phyloP scores from a whole-genome alignment of 1,140 invertebrate genomes.

The Teleogryllus occipitalis region DNA sequence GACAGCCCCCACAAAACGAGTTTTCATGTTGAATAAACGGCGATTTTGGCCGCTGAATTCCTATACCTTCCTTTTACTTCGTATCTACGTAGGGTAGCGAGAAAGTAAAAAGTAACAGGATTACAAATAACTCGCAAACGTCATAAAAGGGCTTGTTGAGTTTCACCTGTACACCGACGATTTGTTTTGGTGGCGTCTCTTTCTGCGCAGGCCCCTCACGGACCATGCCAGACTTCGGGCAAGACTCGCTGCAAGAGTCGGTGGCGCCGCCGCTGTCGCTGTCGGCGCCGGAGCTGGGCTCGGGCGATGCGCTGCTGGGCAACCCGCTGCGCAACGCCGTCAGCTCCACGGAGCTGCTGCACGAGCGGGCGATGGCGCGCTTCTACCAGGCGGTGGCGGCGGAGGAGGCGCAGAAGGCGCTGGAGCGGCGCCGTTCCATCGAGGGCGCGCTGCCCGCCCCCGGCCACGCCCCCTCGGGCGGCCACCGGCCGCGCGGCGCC shows the following conservation, averaged over 20 bases:
- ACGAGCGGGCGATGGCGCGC: conserved; percentile 67
- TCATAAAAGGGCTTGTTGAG: no score
- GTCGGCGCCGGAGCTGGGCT: conserved; percentile 64
- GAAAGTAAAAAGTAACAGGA: no score
- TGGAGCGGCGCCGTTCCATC: conserved; percentile 10
- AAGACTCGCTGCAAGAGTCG: conserved; percentile 60
- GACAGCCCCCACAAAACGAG: no score
- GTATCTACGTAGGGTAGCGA: no score
- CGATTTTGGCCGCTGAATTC: no score
- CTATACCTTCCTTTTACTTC: no score
- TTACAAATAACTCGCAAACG: no score
- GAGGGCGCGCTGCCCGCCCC: conserved; percentile 27
- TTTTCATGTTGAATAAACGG: no score
- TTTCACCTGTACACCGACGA: no score
- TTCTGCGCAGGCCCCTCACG: conserved; percentile 24
- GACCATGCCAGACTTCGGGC: conserved; percentile 67
- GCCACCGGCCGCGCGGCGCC: conserved; percentile 20
- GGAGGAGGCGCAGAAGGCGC: conserved; percentile 53
- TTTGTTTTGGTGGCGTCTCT: no score
- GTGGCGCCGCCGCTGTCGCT: conserved; percentile 67
- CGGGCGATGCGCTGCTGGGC: conserved; percentile 35
- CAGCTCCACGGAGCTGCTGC: conserved; percentile 70
- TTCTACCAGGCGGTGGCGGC: conserved; percentile 64
- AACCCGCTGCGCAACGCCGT: conserved; percentile 55
- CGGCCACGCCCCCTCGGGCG: conserved; percentile 25